Conservation (phyloP, 2,797 vertebrate species). For the Catharus ustulatus region DNA sequence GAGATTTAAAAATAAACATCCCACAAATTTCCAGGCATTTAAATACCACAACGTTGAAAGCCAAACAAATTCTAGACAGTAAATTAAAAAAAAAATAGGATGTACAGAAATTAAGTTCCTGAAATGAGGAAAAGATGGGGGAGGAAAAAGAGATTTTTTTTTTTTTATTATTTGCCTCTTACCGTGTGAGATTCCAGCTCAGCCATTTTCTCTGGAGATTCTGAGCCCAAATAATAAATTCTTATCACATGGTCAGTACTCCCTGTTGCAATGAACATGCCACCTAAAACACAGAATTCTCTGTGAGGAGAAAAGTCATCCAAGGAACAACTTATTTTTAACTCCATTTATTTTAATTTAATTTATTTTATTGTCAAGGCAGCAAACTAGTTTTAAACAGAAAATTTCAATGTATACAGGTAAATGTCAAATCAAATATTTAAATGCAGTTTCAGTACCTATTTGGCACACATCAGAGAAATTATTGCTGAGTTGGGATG, state of each 20-base stretch:
- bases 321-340: neutral
- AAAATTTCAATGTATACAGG: neutral
- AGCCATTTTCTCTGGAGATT: conserved; percentile 92
- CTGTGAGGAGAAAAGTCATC: conserved; percentile 30
- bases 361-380: neutral
- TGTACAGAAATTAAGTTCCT: neutral
- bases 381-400: neutral
- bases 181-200: conserved; percentile 95
- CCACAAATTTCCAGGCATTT: neutral
- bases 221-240: conserved; percentile 94
- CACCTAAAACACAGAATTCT: conserved; percentile 79
- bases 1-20: neutral
- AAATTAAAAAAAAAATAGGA: fast-evolving
- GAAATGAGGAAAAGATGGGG: neutral
- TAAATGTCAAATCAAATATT: neutral
- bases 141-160: neutral
- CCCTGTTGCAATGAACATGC: conserved; percentile 97
- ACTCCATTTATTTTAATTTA: neutral
- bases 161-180: conserved; percentile 58
- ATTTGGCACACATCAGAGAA: neutral
- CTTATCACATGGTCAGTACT: conserved; percentile 96
- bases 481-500: neutral
- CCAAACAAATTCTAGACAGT: neutral
- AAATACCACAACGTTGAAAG: neutral
- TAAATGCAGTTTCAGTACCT: neutral